Conservation (phyloP, 2,113 vertebrate species). For the Mystacornis crossleyi region DNA sequence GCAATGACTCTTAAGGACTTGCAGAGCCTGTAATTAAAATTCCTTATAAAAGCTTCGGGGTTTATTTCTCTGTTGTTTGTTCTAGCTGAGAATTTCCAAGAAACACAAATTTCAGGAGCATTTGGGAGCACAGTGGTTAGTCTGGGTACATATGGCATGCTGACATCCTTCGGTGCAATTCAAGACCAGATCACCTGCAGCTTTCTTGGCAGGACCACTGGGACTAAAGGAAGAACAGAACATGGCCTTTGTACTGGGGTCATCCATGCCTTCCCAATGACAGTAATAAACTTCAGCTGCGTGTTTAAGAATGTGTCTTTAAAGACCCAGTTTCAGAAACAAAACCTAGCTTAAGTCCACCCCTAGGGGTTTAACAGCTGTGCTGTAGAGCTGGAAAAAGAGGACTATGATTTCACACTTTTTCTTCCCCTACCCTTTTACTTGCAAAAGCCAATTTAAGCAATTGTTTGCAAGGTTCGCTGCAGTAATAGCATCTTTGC, state of each 20-base stretch:
- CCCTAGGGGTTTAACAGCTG: accelerated
- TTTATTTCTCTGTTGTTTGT: background rate
- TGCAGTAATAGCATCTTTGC: background rate
- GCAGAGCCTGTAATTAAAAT: background rate
- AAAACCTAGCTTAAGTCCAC: background rate
- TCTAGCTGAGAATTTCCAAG: background rate
- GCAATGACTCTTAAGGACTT: background rate
- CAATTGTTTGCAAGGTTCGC: background rate
- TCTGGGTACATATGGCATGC: no score
- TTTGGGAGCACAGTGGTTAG: background rate
- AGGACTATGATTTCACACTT: background rate
- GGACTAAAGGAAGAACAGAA: background rate
- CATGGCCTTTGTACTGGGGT: no score
- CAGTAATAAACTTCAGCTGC: background rate
- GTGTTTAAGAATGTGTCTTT: background rate
- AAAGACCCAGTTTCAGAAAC: background rate
- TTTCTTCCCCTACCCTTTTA: background rate
- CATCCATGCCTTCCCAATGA: background rate
- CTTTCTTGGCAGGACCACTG: background rate
- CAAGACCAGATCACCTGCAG: background rate
- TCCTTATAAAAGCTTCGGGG: background rate
- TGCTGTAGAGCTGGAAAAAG: background rate
- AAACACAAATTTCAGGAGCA: background rate
- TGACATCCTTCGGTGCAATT: accelerated
- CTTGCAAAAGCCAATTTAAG: background rate